These are phyloP conservation scores for Brotula barbata DNA, from an alignment of 2,797 vertebrate genomes.

Conservation along the genomic window DNA sequence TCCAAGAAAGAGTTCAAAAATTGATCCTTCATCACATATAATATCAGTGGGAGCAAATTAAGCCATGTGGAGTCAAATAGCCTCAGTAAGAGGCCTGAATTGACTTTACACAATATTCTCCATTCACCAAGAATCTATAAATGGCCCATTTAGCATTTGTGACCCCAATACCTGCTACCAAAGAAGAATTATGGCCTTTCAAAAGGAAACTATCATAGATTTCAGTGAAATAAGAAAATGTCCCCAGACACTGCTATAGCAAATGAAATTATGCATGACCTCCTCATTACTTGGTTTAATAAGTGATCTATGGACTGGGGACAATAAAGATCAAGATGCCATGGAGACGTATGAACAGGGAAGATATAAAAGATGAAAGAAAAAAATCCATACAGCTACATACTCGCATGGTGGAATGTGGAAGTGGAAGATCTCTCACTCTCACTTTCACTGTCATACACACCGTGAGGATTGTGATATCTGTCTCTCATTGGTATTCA, in stretches of 20 bases:
- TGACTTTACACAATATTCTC: conserved; percentile 73
- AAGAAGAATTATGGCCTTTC: conserved; percentile 78
- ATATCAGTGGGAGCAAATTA: conserved; percentile 73
- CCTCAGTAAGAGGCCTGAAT: conserved; percentile 68
- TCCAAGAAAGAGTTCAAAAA: conserved; percentile 59
- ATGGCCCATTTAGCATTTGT: conserved; percentile 81
- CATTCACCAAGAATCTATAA: conserved; percentile 76
- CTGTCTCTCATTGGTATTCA: conserved; percentile 89
- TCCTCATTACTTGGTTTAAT: conserved; percentile 78
- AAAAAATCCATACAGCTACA: conserved; percentile 38
- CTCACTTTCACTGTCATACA: conserved; percentile 33
- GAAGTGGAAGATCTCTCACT: conserved; percentile 30
- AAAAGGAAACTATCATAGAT: conserved; percentile 80
- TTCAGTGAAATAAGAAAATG: conserved; percentile 84
- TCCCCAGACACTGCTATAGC: conserved; percentile 76
- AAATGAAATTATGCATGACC: conserved; percentile 82
- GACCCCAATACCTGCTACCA: conserved; percentile 77
- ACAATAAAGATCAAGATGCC: conserved; percentile 74
- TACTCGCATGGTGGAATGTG: conserved; percentile 37
- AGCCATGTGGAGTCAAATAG: conserved; percentile 74
- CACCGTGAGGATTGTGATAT: conserved; percentile 61
- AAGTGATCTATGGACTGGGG: conserved; percentile 76
- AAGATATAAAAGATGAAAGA: conserved; percentile 29
- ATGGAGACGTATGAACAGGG: conserved; percentile 59
- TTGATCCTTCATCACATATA: conserved; percentile 63